Evolutionary conservation across 2,797 vertebrate genomes (phyloP).

Genomic region (Botia almorhae): DNA sequence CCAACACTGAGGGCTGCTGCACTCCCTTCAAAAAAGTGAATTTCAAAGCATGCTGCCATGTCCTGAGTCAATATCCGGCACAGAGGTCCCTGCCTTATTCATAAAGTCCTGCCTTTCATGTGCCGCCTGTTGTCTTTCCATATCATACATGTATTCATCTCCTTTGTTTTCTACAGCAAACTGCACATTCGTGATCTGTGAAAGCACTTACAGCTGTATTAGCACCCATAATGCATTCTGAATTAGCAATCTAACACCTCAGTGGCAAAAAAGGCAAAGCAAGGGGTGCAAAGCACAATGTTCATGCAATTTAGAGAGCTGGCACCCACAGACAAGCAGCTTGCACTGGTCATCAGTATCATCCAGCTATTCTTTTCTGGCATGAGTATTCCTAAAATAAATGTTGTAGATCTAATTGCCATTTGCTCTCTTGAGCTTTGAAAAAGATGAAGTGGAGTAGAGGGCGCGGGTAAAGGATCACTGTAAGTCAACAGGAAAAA

Average conservation of each 20-base stretch:
- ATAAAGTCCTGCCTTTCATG: slow-evolving; percentile 82
- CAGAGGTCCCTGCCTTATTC: slow-evolving; percentile 81
- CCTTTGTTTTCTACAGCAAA: slow-evolving; percentile 75
- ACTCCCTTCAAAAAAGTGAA: slow-evolving; percentile 79
- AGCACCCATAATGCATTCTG: slow-evolving; percentile 47
- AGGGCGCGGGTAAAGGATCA: slow-evolving; percentile 44
- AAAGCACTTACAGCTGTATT: slow-evolving; percentile 54
- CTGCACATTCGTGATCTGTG: slow-evolving; percentile 38
- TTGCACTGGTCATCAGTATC: slow-evolving; percentile 16
- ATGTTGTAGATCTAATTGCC: slow-evolving; percentile 78
- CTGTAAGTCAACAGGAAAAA: slow-evolving; percentile 79
- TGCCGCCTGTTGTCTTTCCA: slow-evolving; percentile 81
- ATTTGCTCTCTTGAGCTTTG: slow-evolving; percentile 73
- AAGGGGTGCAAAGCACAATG: slow-evolving; percentile 10
- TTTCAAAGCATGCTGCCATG: slow-evolving; percentile 82
- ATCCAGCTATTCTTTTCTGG: slow-evolving; percentile 65
- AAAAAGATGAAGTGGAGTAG: slow-evolving; percentile 50
- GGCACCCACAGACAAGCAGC: slow-evolving; percentile 1
- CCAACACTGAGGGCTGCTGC: slow-evolving; percentile 74
- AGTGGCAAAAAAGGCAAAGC: slow-evolving; percentile 29
- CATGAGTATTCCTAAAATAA: slow-evolving; percentile 76
- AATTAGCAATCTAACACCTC: slow-evolving; percentile 44
- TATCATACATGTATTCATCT: slow-evolving; percentile 77
- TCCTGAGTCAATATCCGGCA: slow-evolving; percentile 83
- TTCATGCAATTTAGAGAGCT: slow-evolving; percentile 31